phyloP scores from a whole-genome alignment of 1,140 invertebrate species.

The Campodea augens region DNA sequence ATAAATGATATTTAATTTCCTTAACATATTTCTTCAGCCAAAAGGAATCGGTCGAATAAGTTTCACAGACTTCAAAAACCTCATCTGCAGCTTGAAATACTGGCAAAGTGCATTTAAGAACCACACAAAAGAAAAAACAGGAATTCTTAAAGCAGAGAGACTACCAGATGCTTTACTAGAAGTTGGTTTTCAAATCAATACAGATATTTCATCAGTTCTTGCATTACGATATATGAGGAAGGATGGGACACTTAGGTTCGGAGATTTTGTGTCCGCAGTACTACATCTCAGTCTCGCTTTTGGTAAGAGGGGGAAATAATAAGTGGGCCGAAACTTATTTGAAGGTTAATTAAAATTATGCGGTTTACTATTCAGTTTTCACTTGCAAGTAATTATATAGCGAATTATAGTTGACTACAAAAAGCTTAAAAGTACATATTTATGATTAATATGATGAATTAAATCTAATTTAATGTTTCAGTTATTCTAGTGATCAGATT shows the following conservation, averaged over 20 bases:
- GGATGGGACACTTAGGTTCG: conserved; percentile 78
- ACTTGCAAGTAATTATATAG: too few relatives aligned
- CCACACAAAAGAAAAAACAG: conserved; percentile 77
- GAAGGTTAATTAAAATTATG: too few relatives aligned
- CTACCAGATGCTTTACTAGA: conserved; percentile 63
- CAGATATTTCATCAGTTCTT: conserved; percentile 58
- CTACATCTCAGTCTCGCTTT: conserved; percentile 73
- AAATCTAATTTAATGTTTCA: too few relatives aligned
- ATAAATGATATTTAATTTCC: conserved; percentile 18
- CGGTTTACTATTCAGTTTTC: too few relatives aligned
- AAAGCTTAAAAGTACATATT: too few relatives aligned
- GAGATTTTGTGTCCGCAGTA: conserved; percentile 78
- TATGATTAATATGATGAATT: too few relatives aligned
- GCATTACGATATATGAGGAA: conserved; percentile 78
- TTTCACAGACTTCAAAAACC: conserved; percentile 71
- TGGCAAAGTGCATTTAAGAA: conserved; percentile 83
- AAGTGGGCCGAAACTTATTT: too few relatives aligned
- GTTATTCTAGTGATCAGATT: too few relatives aligned
- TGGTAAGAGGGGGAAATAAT: too few relatives aligned
- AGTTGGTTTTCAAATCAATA: conserved; percentile 68
- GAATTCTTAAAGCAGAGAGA: conserved; percentile 69
- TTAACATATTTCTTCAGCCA: conserved; percentile 32
- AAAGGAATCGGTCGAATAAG: conserved; percentile 61
- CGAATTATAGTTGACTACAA: too few relatives aligned
- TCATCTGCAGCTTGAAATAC: conserved; percentile 77